Base-by-base conservation (phyloP, 2,888 invertebrate species). In the Stenichneumon culpator region DNA sequence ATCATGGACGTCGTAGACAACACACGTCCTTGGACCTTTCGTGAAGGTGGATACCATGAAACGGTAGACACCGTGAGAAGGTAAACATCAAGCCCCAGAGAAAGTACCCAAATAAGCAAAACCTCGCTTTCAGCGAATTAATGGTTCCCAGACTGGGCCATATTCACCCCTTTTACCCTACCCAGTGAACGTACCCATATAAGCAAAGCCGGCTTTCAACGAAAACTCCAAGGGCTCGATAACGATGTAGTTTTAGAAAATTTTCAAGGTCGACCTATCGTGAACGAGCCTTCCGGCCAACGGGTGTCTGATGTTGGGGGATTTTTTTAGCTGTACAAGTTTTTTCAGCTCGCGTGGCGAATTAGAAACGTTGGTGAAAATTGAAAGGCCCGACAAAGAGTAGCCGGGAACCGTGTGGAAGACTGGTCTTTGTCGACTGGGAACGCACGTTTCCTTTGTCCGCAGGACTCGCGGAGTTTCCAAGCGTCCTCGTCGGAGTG, bases 371-470 rank as follows among this genome's bases (percentile, higher is more conserved):
- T 11, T 22, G 14, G 14, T 25, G 11, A 68, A 63, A n/a, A 47
- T n/a, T 22, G 28, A 68, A 82, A 69, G 39, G 70, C 54, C 19
- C 14, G 36, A 67, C 68, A 68, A 68, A 68, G 68, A 67, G 67
- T 22, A 68, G 80, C 74, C 72, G 52, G 63, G 69, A 52, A 16
- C 75, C 22, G 75, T 67, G 65, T 60, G 75, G 67, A 80, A 82
- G 82, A 84, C 74, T 85, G 80, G 57, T 28, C 83, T 86, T 88
- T 85, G 88, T 82, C 79, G 78, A 80, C 50, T 54, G 28, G 72
- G 11, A 19, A 39, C 67, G 69, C 69, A 65, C 82, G 79, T 82
- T 85, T 84, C 80, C 86, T 87, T 87, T 88, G 87, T 88, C 79
- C 80, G 44, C 77, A 75, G 79, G 54, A 84, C 79, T 75, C 80